Conservation (phyloP, 2,888 invertebrate species). For the Cephonodes hylas region DNA sequence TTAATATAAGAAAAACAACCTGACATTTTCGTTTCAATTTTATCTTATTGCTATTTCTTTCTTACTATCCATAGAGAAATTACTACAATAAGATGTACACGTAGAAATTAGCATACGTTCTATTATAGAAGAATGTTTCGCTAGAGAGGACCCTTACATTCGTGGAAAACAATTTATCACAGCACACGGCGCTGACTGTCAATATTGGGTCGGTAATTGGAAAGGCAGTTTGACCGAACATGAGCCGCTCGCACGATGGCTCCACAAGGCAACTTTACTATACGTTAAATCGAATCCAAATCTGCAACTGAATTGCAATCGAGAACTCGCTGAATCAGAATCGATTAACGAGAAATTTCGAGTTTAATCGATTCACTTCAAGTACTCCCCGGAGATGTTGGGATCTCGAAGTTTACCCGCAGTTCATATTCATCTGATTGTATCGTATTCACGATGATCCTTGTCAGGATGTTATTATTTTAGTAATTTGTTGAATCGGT, state of each 20-base stretch:
- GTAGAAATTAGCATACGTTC: too few relatives aligned
- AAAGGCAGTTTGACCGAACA: conserved; percentile 21
- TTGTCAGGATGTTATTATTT: neutral
- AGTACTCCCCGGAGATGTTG: conserved; percentile 29
- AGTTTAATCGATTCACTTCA: conserved; percentile 41
- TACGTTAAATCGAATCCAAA: conserved; percentile 40
- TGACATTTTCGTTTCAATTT: too few relatives aligned
- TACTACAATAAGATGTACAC: too few relatives aligned
- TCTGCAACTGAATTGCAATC: conserved; percentile 52
- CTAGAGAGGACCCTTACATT: neutral
- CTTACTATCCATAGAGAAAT: too few relatives aligned
- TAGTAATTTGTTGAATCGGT: neutral
- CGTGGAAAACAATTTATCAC: neutral
- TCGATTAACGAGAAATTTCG: conserved; percentile 61
- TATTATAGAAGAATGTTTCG: neutral
- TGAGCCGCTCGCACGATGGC: conserved; percentile 25
- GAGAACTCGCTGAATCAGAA: conserved; percentile 59
- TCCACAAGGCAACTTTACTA: conserved; percentile 11
- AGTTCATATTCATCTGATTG: conserved; percentile 49
- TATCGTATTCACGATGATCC: conserved; percentile 31
- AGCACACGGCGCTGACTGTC: neutral
- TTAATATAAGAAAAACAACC: too few relatives aligned
- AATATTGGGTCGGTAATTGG: conserved; percentile 29
- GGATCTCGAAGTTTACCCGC: conserved; percentile 34
- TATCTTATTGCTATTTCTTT: too few relatives aligned